These are phyloP conservation scores for Drosophila rufa DNA, from an alignment of 1,140 invertebrate genomes.

Conservation along the genomic window DNA sequence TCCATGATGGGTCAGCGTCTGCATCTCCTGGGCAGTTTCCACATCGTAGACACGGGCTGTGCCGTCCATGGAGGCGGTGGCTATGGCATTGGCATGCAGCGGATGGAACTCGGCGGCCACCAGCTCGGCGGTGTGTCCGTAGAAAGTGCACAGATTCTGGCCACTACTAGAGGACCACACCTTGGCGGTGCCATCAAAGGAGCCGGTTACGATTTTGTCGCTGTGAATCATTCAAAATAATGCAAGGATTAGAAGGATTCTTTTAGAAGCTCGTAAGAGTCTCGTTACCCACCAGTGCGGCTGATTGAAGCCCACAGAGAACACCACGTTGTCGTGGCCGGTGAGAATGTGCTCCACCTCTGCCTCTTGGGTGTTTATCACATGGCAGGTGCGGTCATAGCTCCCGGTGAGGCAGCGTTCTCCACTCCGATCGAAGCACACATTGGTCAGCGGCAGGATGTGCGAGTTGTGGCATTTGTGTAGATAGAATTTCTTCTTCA, in stretches of 20 bases:
- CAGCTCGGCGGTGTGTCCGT: constrained; percentile 91
- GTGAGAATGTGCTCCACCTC: constrained; percentile 89
- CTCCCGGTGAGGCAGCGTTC: constrained; percentile 92
- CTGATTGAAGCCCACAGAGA: constrained; percentile 91
- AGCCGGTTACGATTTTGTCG: constrained; percentile 91
- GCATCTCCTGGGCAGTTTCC: constrained; percentile 88
- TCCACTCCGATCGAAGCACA: constrained; percentile 90
- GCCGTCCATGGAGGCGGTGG: constrained; percentile 91
- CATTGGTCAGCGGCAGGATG: constrained; percentile 92
- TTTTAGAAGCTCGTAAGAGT: too few relatives aligned
- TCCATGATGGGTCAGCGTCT: constrained; percentile 88
- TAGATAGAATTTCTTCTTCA: constrained; percentile 88
- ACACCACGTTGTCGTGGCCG: constrained; percentile 93
- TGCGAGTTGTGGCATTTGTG: constrained; percentile 90
- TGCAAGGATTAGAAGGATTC: background rate
- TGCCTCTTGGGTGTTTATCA: constrained; percentile 92
- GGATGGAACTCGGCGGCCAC: constrained; percentile 90
- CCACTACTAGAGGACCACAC: constrained; percentile 89
- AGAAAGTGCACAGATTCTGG: constrained; percentile 89
- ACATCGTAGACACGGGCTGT: constrained; percentile 90
- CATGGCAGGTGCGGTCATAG: constrained; percentile 94
- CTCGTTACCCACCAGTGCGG: constrained; percentile 88
- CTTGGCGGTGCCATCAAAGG: constrained; percentile 92
- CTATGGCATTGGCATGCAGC: constrained; percentile 87
- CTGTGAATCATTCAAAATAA: constrained; percentile 85